These are phyloP conservation scores for Lymantria monacha DNA, from an alignment of 2,888 invertebrate species.

Conservation along the genomic window DNA sequence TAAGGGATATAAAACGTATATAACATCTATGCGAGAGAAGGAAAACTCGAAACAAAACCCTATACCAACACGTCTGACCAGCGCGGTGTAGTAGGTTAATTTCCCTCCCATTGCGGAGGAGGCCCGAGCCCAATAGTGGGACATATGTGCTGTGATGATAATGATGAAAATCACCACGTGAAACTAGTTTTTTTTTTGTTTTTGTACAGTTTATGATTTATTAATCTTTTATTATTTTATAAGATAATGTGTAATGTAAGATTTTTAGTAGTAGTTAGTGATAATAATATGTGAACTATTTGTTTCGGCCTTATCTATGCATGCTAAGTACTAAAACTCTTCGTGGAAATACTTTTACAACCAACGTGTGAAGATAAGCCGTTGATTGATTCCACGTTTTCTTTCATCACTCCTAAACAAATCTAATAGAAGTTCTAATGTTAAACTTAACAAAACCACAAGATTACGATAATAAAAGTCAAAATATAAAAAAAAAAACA, in stretches of 20 bases:
- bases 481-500: conserved; percentile 15
- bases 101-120: too few relatives aligned
- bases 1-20: too few relatives aligned
- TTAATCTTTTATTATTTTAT: background rate
- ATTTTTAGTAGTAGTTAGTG: conserved; percentile 7
- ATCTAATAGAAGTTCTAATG: conserved; percentile 9
- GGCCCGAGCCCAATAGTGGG: too few relatives aligned
- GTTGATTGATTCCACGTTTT: conserved; percentile 23
- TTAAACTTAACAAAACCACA: background rate
- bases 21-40: too few relatives aligned
- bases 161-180: too few relatives aligned
- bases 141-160: too few relatives aligned
- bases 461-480: conserved; percentile 3
- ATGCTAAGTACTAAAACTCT: conserved; percentile 23
- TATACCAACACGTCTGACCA: too few relatives aligned
- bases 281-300: conserved; percentile 13
- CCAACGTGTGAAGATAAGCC: conserved; percentile 24
- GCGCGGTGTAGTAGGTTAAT: too few relatives aligned
- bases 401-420: conserved; percentile 22
- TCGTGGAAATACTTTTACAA: conserved; percentile 23
- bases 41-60: too few relatives aligned
- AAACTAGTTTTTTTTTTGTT: too few relatives aligned
- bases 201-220: background rate
- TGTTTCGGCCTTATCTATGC: conserved; percentile 15
- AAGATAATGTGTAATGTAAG: background rate